Conservation (phyloP, 2,797 vertebrate species). For the Monodelphis domestica region DNA sequence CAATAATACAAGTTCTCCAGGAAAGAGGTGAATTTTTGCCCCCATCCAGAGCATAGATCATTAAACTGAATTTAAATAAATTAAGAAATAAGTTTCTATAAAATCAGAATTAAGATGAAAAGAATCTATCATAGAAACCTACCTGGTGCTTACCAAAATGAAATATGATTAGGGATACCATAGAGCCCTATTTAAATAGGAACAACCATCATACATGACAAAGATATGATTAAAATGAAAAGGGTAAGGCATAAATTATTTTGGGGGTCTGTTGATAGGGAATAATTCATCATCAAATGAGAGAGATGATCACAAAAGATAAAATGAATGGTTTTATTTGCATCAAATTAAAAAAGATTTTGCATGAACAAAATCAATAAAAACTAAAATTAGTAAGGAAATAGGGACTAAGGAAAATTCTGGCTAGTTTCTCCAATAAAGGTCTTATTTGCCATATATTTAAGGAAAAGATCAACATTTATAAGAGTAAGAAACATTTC, state of each 20-base stretch:
- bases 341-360: neutral
- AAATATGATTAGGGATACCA: neutral
- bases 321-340: neutral
- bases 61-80: constrained; percentile 10
- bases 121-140: neutral
- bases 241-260: neutral
- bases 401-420: neutral
- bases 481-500: no score
- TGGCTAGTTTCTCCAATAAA: neutral
- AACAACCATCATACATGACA: neutral
- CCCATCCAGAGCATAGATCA: neutral
- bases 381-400: neutral
- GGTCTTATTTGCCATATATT: neutral
- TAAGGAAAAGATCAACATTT: neutral
- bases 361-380: neutral
- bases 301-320: neutral
- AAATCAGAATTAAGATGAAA: neutral
- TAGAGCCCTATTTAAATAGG: neutral
- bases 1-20: neutral
- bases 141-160: neutral
- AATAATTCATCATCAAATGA: neutral
- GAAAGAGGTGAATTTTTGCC: neutral
- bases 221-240: neutral
- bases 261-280: neutral
- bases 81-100: neutral